These are phyloP conservation scores for Crotalus horridus DNA, from an alignment of 2,113 vertebrate species.

Conservation along the genomic window DNA sequence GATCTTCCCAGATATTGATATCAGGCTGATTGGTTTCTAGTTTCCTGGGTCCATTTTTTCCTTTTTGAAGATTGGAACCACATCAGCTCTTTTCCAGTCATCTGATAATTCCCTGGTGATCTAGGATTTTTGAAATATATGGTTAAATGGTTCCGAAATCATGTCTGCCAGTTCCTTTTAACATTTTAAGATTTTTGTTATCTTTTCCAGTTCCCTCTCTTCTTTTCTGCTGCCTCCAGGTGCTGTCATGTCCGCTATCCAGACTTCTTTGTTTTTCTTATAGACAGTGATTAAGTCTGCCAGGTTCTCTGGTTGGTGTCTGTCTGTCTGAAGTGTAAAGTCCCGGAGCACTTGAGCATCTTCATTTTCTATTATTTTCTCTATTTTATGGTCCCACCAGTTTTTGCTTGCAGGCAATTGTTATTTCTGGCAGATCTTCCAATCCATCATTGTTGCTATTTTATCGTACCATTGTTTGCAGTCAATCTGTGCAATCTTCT, in stretches of 20 bases:
- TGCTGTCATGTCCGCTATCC: background rate
- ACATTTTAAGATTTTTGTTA: background rate
- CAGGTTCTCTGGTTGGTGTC: no score
- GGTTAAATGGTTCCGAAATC: background rate
- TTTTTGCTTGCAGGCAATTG: no score
- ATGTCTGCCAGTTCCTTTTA: background rate
- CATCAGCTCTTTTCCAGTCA: background rate
- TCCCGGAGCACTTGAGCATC: no score
- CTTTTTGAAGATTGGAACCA: background rate
- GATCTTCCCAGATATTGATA: background rate
- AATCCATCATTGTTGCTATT: no score
- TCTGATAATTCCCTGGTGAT: background rate
- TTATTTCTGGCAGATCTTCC: no score
- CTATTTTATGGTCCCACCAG: no score
- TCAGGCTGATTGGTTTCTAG: background rate
- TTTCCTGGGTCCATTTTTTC: background rate
- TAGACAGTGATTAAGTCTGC: background rate
- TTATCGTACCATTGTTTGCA: no score
- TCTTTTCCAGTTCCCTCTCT: background rate
- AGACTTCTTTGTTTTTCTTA: background rate
- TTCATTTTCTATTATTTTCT: no score
- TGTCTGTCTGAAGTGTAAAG: no score
- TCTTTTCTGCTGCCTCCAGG: background rate
- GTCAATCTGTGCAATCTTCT: no score
- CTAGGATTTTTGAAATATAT: background rate